Evolutionary conservation across 2,888 invertebrate genomes (phyloP), one percentile per base, ranked within the genome.

Genomic region (Ophraella communa): DNA sequence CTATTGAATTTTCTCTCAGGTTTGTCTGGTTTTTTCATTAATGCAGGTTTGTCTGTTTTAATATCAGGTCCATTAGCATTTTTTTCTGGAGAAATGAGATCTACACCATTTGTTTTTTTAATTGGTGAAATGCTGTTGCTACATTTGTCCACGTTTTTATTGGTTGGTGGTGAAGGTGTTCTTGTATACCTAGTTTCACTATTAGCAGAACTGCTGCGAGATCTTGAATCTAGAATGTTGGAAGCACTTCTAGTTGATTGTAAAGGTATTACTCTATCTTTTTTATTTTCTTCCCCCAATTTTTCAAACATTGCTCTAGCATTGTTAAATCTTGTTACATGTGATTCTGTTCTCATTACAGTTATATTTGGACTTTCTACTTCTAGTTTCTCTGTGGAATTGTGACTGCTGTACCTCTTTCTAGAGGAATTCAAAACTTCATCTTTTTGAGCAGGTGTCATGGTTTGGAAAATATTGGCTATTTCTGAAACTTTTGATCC

Each of bases 291-390:
- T 81, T 91, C 87, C 74, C 94, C 91, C 70, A 96, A 85, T 79
- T 95, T 95, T 81, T 96, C 95, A 81, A 96, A 96, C 62, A 96
- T 86, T 44, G 96, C 95, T 68, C 95, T 87, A 2, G 95, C 95
- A 81, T 92, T 94, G 81, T 96, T 95, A 81, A 95, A 95, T 14
- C 69, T 63, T n/a, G 94, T 91, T 76, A 94, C 88, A 80, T 95
- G 95, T 76, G 94, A 94, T 83, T 95, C 94, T 17, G 94, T 93
- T 68, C 95, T 87, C 65, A 92, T 92, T 49, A 93, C 92, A 10
- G 91, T 89, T 39, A 90, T 91, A 10, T 68, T 69, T 1, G 79
- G 71, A 78, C 73, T 81, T 20, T 76, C 76, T 20, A 68, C 68
- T 11, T 73, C 73, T 35, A 69, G 44, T 53, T 72, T 74, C 24